A percentile compares a stretch with the other conserved stretches of the same genome.
phyloP scores from a whole-genome alignment of 1,140 invertebrate species.

The Microvelia longipes region DNA sequence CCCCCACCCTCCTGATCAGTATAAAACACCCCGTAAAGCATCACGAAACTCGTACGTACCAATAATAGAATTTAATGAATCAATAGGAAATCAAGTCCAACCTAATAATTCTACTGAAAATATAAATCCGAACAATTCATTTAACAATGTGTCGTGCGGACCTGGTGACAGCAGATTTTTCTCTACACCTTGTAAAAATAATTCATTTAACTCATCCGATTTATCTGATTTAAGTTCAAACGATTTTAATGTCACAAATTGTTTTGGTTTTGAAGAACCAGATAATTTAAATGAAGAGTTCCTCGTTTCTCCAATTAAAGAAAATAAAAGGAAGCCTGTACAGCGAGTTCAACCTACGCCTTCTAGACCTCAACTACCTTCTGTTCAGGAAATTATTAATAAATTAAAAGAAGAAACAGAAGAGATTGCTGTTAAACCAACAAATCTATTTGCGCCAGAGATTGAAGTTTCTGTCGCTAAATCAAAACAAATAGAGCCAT shows the following conservation, averaged over 20 bases:
- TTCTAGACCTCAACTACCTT: neutral
- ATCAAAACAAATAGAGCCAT: neutral
- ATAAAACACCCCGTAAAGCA: neutral
- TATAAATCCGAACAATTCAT: neutral
- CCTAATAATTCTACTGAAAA: neutral
- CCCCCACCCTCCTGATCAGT: neutral
- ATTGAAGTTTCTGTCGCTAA: neutral
- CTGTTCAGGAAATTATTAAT: neutral
- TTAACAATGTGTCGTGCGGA: neutral
- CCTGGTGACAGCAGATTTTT: neutral
- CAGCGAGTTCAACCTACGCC: neutral
- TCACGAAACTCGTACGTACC: neutral
- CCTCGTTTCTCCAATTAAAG: neutral
- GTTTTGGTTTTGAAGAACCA: neutral
- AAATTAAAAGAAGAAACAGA: neutral
- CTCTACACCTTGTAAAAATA: neutral
- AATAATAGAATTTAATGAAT: neutral
- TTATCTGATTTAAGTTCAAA: neutral
- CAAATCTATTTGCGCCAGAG: neutral
- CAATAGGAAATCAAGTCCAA: neutral
- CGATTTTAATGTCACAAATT: neutral
- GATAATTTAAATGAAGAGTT: neutral
- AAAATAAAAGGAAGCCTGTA: neutral
- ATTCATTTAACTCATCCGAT: neutral
- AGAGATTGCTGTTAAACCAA: neutral